phyloP scores from a whole-genome alignment of 2,888 invertebrate species.

The Drosophila histrio region DNA sequence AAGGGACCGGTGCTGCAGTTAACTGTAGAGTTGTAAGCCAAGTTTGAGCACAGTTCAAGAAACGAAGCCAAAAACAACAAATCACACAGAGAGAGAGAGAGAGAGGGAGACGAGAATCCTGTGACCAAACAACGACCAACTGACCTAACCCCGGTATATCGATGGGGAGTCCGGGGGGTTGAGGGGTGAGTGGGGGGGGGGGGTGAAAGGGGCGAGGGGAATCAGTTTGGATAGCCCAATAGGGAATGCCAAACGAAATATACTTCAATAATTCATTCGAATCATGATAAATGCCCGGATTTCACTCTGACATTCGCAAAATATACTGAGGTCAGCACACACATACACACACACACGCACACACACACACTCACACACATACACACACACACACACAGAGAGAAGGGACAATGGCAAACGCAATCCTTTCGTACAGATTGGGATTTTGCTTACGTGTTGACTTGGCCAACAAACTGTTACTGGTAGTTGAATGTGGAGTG shows the following conservation, averaged over 20 bases:
- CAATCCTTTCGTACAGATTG: slow-evolving; percentile 58
- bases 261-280: slow-evolving; percentile 67
- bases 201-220: not conserved
- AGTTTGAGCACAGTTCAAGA: slow-evolving; percentile 40
- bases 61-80: slow-evolving; percentile 36
- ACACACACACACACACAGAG: not conserved
- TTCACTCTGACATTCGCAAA: slow-evolving; percentile 60
- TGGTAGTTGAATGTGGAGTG: slow-evolving; percentile 2
- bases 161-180: no score
- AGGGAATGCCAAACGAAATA: slow-evolving; percentile 59
- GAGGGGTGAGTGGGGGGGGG: not conserved
- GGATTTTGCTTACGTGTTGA: slow-evolving; percentile 59
- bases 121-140: slow-evolving; percentile 44
- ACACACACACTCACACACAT: slow-evolving; percentile 19
- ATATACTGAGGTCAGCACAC: slow-evolving; percentile 64
- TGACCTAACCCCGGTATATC: slow-evolving; percentile 32
- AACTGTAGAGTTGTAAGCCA: slow-evolving; percentile 13
- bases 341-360: slow-evolving; percentile 5
- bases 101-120: slow-evolving; percentile 11
- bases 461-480: slow-evolving; percentile 39
- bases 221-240: slow-evolving; percentile 43
- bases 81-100: slow-evolving; percentile 26
- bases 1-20: not conserved
- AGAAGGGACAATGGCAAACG: slow-evolving; percentile 3
- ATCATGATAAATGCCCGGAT: slow-evolving; percentile 69